A percentile compares a stretch with the other conserved stretches of the same genome.
Evolutionary conservation across 2,113 vertebrate genomes (phyloP).

Genomic region (Melanerpes aurifrons): DNA sequence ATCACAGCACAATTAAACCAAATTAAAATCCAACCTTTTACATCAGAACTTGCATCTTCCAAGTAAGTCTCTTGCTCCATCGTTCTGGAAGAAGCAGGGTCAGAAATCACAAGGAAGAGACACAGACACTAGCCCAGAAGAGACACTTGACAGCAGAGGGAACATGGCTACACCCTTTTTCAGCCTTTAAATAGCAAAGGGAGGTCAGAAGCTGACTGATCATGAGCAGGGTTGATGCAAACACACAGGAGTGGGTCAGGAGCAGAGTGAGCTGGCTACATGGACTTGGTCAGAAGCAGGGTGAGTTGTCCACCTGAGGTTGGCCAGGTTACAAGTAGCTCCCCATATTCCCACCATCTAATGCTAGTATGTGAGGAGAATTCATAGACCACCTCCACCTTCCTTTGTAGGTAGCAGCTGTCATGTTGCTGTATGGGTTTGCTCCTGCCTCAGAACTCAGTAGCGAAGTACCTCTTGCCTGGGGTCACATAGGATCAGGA

Average conservation of each 20-base stretch:
- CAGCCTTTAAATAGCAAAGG: background rate
- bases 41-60: background rate
- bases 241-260: background rate
- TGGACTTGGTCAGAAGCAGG: background rate
- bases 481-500: background rate
- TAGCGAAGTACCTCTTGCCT: background rate
- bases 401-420: background rate
- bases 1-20: background rate
- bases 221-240: background rate
- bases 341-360: background rate
- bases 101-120: background rate
- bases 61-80: rapidly evolving
- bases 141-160: rapidly evolving
- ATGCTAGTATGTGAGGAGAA: rapidly evolving
- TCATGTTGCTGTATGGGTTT: background rate
- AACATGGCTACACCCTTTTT: rapidly evolving
- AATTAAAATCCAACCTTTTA: background rate
- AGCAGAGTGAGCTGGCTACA: background rate
- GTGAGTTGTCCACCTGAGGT: background rate
- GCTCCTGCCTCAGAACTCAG: background rate
- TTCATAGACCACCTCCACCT: rapidly evolving
- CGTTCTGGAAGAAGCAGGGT: background rate
- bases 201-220: background rate
- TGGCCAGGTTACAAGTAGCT: background rate
- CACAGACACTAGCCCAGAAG: rapidly evolving